Conservation (phyloP, 2,888 invertebrate species). For the Heliconius hortense region DNA sequence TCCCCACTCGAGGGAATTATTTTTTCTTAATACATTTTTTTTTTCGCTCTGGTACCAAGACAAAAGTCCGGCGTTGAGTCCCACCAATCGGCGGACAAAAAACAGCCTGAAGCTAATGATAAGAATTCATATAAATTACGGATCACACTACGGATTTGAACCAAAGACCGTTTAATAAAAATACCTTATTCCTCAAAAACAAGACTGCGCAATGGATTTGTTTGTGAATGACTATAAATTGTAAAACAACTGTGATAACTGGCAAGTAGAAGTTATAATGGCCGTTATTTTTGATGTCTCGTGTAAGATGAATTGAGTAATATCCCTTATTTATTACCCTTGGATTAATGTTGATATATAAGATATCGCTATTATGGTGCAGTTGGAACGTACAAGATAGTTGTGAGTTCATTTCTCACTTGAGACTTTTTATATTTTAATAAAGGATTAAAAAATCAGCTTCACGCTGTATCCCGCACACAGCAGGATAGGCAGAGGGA, state of each 20-base stretch:
- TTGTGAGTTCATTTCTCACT: background rate
- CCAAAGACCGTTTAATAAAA: background rate
- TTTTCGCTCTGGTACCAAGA: too few species aligned
- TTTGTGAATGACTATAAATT: conserved; percentile 17
- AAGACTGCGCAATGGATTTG: background rate
- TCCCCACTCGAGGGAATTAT: too few species aligned
- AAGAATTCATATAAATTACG: too few species aligned
- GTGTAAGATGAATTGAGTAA: conserved; percentile 16
- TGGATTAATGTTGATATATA: background rate
- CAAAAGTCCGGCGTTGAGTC: too few species aligned
- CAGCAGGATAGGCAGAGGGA: too few species aligned
- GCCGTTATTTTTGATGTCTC: conserved; percentile 5
- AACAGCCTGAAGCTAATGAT: too few species aligned
- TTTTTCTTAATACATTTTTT: too few species aligned
- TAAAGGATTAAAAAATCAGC: too few species aligned
- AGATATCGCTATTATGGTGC: too few species aligned
- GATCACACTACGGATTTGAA: background rate
- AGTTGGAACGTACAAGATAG: too few species aligned
- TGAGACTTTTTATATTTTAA: background rate
- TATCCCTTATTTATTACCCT: background rate
- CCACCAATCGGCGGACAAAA: too few species aligned
- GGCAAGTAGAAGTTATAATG: conserved; percentile 9
- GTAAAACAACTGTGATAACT: conserved; percentile 8
- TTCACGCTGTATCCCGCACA: too few species aligned
- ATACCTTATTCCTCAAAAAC: background rate